phyloP scores from a whole-genome alignment of 2,113 vertebrate species.

The Plecturocebus donacophilus region DNA sequence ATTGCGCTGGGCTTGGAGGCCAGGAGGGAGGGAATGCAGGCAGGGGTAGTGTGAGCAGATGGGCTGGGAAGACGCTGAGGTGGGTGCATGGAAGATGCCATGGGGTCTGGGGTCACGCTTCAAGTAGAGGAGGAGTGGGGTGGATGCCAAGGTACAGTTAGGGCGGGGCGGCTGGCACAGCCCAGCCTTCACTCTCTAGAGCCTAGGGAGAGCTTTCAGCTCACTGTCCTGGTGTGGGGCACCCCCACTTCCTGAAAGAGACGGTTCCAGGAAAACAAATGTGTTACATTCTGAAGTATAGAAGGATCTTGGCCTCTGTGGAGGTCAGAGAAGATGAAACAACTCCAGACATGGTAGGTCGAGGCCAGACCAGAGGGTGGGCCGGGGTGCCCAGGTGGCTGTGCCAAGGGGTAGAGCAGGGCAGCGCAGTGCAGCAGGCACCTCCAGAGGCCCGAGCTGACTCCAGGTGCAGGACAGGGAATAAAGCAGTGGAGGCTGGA shows the following conservation, averaged over 20 bases:
- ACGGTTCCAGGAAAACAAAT: neutral
- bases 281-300: neutral
- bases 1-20: neutral
- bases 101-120: neutral
- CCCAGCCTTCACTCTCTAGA: neutral
- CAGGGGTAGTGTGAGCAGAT: neutral
- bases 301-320: neutral
- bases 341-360: too few relatives aligned
- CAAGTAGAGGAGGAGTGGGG: neutral
- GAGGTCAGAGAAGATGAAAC: neutral
- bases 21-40: neutral
- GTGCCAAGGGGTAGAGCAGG: too few relatives aligned
- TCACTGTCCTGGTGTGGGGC: neutral
- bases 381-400: neutral
- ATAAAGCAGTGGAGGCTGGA: neutral
- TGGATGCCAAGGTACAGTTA: accelerated
- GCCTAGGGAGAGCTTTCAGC: neutral
- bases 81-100: too few relatives aligned
- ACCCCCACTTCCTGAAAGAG: neutral
- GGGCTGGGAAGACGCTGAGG: neutral
- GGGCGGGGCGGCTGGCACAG: neutral
- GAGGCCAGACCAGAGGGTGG: neutral
- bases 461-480: neutral
- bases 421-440: neutral
- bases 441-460: neutral